Base-by-base conservation (phyloP, 2,113 vertebrate genomes). In the Chloroceryle aenea region DNA sequence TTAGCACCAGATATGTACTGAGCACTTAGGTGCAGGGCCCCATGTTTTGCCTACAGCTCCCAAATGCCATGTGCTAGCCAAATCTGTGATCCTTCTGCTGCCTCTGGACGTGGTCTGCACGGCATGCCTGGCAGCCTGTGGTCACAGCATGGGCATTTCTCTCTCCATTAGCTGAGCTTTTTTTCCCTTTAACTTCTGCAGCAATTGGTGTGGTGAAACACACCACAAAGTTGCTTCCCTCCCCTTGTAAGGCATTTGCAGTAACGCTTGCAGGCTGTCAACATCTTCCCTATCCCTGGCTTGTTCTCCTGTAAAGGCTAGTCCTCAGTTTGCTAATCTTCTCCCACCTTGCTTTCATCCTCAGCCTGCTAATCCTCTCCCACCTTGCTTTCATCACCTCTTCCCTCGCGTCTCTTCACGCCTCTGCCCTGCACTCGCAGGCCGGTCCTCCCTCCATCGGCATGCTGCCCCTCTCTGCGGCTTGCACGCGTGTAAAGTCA, bases 101-200 rank as follows among this genome's bases (percentile, higher is more conserved):
- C 55, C n/a, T 64, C 62, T 56, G 71, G 25, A 32, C 2, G 1
- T 7, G 29, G 7, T 48, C 47, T 16, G n/a, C 3, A 2, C 8
- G 6, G 13, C 23, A 6, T 15, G 14, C 47, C 21, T 0, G 0
- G 20, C 69, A 91, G 73, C 47, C 56, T 69, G 61, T 6, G 4
- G 25, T 18, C 55, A 25, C 0, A 0, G 34, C 34, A 50, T 23
- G 2, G 5, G 25, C 3, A 0, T 5, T 32, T 34, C 32, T 73
- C 20, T 47, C 62, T 83, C 63, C 38, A n/a, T 52, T 45, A 74
- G 12, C 45, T 48, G 50, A 43, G 40, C 25, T 81, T 26, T 22
- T 85, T 66, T 62, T n/a, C 61, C 56, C 38, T 55, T 63, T 47
- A 9, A 42, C n/a, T 81, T 77, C 75, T 67, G 50, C 83, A 76